phyloP scores from a whole-genome alignment of 2,797 vertebrate genomes.

The Poecilia wingei region DNA sequence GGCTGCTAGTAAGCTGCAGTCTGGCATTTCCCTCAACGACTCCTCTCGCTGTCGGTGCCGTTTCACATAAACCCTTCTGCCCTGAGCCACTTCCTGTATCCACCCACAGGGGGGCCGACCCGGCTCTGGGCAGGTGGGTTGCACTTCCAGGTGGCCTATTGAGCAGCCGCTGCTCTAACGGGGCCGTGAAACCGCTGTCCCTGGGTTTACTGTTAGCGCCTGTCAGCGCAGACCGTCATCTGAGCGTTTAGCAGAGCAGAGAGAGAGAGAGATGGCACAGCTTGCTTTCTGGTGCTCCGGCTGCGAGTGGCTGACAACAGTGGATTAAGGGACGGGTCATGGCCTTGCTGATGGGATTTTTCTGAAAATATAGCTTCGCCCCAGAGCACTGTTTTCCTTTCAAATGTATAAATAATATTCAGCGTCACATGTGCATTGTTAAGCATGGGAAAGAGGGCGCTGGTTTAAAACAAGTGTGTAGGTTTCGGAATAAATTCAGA shows the following conservation, averaged over 20 bases:
- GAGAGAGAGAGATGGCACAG: not conserved
- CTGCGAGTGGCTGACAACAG: slow-evolving; percentile 65
- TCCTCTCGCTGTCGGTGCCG: slow-evolving; percentile 64
- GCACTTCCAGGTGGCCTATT: slow-evolving; percentile 58
- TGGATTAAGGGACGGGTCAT: slow-evolving; percentile 69
- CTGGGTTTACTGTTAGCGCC: slow-evolving; percentile 27
- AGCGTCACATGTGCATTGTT: slow-evolving; percentile 33
- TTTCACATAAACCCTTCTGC: slow-evolving; percentile 48
- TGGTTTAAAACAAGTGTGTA: too few relatives aligned
- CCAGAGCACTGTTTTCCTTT: slow-evolving; percentile 36
- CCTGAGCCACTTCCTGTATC: slow-evolving; percentile 18
- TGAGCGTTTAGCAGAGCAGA: slow-evolving; percentile 68
- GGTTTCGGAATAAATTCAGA: not conserved
- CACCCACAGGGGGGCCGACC: slow-evolving; percentile 40
- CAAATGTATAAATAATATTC: slow-evolving; percentile 57
- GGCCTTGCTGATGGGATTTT: slow-evolving; percentile 73
- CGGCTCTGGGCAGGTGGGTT: slow-evolving; percentile 70
- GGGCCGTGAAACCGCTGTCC: slow-evolving; percentile 72
- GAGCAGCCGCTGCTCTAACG: slow-evolving; percentile 68
- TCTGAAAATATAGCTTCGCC: slow-evolving; percentile 58
- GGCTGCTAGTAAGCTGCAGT: slow-evolving; percentile 54
- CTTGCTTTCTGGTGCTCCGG: slow-evolving; percentile 43
- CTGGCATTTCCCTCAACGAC: slow-evolving; percentile 49
- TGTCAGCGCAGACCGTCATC: slow-evolving; percentile 57
- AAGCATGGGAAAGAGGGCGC: not conserved